Evolutionary conservation across 1,140 invertebrate genomes (phyloP).

Genomic region (Halyomorpha halys): DNA sequence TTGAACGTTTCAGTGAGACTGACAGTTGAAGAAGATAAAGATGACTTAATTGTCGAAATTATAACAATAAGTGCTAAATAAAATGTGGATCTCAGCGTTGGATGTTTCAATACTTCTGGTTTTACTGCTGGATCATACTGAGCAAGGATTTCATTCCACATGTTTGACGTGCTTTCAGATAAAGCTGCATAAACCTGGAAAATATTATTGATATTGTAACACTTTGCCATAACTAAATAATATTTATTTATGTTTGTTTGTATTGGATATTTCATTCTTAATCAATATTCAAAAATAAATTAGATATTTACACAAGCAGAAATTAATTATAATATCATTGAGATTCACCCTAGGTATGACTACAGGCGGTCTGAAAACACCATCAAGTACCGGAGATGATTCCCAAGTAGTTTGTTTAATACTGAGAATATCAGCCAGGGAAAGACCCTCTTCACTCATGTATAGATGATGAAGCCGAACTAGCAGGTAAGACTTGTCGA

Average conservation of each 20-base stretch:
- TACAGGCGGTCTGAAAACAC: conserved; percentile 39
- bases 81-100: conserved; percentile 33
- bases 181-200: conserved; percentile 50
- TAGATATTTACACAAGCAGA: no score
- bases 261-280: no score
- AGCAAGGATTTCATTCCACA: conserved; percentile 68
- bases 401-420: neutral
- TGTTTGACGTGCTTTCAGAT: conserved; percentile 54
- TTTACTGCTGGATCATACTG: conserved; percentile 65
- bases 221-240: no score
- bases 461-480: conserved; percentile 65
- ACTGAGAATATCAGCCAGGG: conserved; percentile 54
- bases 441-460: conserved; percentile 54
- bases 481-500: conserved; percentile 56
- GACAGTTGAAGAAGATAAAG: conserved; percentile 25
- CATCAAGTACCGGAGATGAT: conserved; percentile 11
- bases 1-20: conserved; percentile 22
- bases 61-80: neutral
- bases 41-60: neutral
- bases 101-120: conserved; percentile 49
- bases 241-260: no score
- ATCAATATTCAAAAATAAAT: no score
- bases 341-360: conserved; percentile 47
- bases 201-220: neutral
- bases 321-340: neutral